Evolutionary conservation across 2,113 vertebrate genomes (phyloP).

Genomic region (Fulica atra): DNA sequence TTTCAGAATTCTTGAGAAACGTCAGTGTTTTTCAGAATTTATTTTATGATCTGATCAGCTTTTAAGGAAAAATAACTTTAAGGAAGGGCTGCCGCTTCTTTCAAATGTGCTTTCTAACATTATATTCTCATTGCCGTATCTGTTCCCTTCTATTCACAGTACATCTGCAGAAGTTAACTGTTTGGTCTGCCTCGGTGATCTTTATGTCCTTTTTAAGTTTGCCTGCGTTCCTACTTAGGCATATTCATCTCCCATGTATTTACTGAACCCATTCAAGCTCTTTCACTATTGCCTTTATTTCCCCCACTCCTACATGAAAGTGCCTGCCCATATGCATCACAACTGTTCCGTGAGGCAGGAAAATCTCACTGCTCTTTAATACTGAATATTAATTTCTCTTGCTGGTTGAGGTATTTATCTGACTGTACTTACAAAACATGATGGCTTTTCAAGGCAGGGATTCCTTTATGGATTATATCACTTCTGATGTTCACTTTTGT

Average conservation of each 20-base stretch:
- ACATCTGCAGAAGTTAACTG: neutral
- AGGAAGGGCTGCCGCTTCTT: neutral
- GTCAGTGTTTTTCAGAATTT: neutral
- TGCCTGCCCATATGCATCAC: neutral
- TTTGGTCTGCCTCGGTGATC: neutral
- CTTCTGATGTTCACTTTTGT: neutral
- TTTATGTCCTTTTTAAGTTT: neutral
- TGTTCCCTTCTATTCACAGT: neutral
- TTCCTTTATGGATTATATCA: neutral
- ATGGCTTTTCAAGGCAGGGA: neutral
- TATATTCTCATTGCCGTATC: neutral
- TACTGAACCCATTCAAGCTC: neutral
- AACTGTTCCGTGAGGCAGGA: neutral
- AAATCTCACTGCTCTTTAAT: neutral
- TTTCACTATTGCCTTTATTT: neutral
- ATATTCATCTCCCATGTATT: neutral
- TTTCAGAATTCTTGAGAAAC: neutral
- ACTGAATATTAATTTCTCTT: neutral
- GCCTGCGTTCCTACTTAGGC: neutral
- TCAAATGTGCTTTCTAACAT: neutral
- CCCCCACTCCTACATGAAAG: neutral
- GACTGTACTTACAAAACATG: neutral
- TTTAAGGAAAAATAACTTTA: neutral
- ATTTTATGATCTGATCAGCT: neutral
- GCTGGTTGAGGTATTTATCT: neutral